These are phyloP conservation scores for Gallinago jamesoni DNA, from an alignment of 2,113 vertebrate species.

Conservation along the genomic window DNA sequence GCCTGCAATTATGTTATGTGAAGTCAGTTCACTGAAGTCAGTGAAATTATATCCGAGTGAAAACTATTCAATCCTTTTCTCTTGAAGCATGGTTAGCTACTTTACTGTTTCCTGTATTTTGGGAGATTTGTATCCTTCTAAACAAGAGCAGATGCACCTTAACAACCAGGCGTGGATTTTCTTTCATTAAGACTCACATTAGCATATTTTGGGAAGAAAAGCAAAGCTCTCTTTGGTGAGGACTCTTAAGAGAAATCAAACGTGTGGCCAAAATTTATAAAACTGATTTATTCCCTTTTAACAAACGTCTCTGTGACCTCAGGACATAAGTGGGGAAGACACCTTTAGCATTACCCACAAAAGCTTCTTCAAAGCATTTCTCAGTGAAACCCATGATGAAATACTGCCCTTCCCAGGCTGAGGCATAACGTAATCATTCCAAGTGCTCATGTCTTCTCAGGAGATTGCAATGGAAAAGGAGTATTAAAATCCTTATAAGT, in stretches of 20 bases:
- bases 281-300: neutral
- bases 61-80: neutral
- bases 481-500: slow-evolving; percentile 8
- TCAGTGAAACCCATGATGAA: slow-evolving; percentile 32
- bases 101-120: neutral
- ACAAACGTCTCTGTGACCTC: neutral
- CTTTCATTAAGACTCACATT: neutral
- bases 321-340: neutral
- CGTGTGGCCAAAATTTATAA: neutral
- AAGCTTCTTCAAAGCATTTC: slow-evolving; percentile 42
- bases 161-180: neutral
- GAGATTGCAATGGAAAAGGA: neutral
- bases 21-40: neutral
- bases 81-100: neutral
- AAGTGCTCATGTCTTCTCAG: neutral
- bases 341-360: slow-evolving; percentile 27
- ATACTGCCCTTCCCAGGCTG: slow-evolving; percentile 40
- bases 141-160: neutral
- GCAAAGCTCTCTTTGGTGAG: neutral
- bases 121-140: neutral
- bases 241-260: neutral
- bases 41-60: neutral
- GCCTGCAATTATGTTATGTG: neutral
- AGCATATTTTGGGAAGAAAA: neutral
- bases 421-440: slow-evolving; percentile 6